Conservation (phyloP, 1,140 invertebrate species). For the Camponotus vicinus region DNA sequence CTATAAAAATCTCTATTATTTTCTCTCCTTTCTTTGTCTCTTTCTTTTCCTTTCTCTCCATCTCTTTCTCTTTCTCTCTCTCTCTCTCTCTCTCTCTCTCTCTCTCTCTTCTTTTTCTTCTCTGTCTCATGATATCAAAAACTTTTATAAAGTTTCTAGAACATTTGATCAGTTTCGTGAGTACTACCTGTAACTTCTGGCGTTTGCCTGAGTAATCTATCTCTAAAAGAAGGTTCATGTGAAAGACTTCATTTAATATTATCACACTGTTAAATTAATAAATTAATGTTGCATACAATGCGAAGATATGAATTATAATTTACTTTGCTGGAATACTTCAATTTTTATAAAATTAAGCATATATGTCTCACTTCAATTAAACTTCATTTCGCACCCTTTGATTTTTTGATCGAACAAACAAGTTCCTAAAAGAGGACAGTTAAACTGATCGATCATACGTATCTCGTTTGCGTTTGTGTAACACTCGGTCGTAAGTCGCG, state of each 20-base stretch:
- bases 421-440: conserved; percentile 28
- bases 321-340: background rate
- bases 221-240: no score
- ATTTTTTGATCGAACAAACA: conserved; percentile 24
- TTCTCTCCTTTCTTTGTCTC: no score
- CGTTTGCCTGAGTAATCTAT: no score
- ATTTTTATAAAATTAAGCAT: background rate
- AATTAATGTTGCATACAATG: background rate
- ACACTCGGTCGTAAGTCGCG: conserved; percentile 43
- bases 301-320: background rate
- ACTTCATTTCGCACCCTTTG: conserved; percentile 12
- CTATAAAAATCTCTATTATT: no score
- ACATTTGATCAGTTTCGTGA: no score
- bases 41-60: no score
- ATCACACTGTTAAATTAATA: background rate
- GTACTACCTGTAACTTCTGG: no score
- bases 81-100: no score
- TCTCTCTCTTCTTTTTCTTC: no score
- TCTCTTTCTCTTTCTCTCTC: no score
- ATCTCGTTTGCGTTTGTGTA: conserved; percentile 37
- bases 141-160: no score
- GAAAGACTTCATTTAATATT: conserved; percentile 5
- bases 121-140: no score
- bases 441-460: conserved; percentile 28
- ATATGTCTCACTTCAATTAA: conserved; percentile 1